These are phyloP conservation scores for Todiramphus saurophagus DNA, from an alignment of 2,113 vertebrate genomes.

Conservation along the genomic window DNA sequence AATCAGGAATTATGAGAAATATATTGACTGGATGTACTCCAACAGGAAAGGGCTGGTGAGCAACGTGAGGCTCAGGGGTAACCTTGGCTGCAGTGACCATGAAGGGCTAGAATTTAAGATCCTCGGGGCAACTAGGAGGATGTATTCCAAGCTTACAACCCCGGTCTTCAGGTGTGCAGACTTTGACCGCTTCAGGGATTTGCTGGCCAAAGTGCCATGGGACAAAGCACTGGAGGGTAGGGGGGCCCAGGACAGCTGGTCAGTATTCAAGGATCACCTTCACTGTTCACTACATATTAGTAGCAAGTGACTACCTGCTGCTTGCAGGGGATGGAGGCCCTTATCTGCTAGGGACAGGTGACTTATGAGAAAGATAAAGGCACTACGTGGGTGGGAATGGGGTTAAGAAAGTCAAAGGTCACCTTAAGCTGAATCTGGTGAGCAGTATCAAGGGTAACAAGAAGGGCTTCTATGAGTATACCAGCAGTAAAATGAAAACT, in stretches of 20 bases:
- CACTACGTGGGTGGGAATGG: neutral
- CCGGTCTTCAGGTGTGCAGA: no score
- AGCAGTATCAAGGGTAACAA: neutral
- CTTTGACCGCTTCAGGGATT: no score
- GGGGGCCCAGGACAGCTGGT: no score
- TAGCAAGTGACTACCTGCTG: neutral
- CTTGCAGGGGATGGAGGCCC: neutral
- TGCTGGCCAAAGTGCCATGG: no score
- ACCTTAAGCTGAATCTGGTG: neutral
- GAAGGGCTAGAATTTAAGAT: no score
- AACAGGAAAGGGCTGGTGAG: no score
- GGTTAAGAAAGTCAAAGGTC: neutral
- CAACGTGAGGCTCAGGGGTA: no score
- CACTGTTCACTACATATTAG: neutral
- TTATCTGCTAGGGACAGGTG: neutral
- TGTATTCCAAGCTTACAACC: no score
- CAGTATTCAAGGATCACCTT: no score
- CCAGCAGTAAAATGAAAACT: neutral
- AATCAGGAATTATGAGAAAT: neutral
- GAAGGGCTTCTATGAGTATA: neutral
- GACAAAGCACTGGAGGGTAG: no score
- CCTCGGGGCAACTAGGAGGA: no score
- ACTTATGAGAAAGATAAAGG: neutral
- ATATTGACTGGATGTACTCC: neutral
- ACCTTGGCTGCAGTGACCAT: no score